phyloP scores from a whole-genome alignment of 2,888 invertebrate genomes.

The Strigamia maritima region DNA sequence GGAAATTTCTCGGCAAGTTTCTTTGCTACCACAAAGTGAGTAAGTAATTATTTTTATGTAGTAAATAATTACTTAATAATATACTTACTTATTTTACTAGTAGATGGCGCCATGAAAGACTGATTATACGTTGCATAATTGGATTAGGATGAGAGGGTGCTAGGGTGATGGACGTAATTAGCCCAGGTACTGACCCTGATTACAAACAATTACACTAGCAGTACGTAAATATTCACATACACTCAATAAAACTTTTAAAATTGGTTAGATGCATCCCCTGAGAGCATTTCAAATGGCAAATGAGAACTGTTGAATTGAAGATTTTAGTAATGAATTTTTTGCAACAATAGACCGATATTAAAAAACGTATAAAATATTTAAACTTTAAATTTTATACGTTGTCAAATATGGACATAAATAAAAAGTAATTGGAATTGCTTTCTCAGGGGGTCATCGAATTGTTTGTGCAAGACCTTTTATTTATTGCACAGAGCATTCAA shows the following conservation, averaged over 20 bases:
- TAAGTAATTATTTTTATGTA: too few species aligned
- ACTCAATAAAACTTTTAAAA: neutral
- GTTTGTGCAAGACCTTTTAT: neutral
- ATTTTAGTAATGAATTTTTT: too few species aligned
- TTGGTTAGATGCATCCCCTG: too few species aligned
- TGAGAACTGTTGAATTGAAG: too few species aligned
- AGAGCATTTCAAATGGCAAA: too few species aligned
- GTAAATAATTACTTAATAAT: too few species aligned
- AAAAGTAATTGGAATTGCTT: neutral
- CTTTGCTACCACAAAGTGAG: too few species aligned
- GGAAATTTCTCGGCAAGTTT: too few species aligned
- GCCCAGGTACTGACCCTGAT: neutral
- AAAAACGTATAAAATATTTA: too few species aligned
- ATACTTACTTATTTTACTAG: neutral
- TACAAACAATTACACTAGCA: neutral
- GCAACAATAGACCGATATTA: too few species aligned
- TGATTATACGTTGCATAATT: neutral
- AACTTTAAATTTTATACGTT: too few species aligned
- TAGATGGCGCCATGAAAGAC: neutral
- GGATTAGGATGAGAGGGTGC: neutral
- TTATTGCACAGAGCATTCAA: neutral
- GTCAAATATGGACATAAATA: too few species aligned
- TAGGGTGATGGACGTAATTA: constrained; percentile 1
- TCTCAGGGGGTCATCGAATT: neutral
- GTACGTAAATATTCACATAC: neutral